These are phyloP conservation scores for Philopotamus ludificatus DNA, from an alignment of 1,140 invertebrate species.

Conservation along the genomic window DNA sequence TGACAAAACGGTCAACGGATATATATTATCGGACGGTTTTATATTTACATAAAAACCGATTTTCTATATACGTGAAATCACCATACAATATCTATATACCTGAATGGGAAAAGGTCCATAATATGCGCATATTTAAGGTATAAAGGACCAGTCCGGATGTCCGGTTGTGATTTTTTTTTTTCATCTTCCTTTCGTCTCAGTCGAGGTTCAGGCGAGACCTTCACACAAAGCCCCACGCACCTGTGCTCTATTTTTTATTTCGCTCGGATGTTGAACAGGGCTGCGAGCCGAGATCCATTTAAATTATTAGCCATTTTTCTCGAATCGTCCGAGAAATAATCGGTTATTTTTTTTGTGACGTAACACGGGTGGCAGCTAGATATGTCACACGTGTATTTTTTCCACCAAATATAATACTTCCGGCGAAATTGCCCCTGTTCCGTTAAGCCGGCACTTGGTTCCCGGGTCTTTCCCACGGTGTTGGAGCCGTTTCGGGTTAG, in stretches of 20 bases:
- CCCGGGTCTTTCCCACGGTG: constrained; percentile 17
- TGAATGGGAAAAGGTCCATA: constrained; percentile 28
- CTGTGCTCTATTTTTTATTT: constrained; percentile 34
- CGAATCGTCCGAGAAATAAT: too few relatives aligned
- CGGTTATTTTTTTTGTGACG: constrained; percentile 15
- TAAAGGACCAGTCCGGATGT: constrained; percentile 39
- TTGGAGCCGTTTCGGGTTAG: background rate
- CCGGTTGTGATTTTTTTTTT: constrained; percentile 37
- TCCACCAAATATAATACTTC: constrained; percentile 21
- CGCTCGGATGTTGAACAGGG: background rate
- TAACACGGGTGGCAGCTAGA: too few relatives aligned
- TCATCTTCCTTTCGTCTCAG: constrained; percentile 16
- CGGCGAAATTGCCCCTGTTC: constrained; percentile 26
- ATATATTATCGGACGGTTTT: background rate
- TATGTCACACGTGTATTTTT: background rate
- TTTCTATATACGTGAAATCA: constrained; percentile 18
- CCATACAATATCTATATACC: constrained; percentile 21
- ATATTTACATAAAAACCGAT: constrained; percentile 28
- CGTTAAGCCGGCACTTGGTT: constrained; percentile 11
- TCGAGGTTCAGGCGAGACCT: constrained; percentile 18
- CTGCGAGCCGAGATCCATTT: background rate
- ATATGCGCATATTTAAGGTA: constrained; percentile 37
- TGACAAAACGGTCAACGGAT: background rate
- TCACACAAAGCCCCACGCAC: constrained; percentile 26
- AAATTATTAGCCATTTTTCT: too few relatives aligned